Evolutionary conservation across 37 sponge, comb jelly and placozoan genomes (phyloP).

Genomic region (Geodia barretti): DNA sequence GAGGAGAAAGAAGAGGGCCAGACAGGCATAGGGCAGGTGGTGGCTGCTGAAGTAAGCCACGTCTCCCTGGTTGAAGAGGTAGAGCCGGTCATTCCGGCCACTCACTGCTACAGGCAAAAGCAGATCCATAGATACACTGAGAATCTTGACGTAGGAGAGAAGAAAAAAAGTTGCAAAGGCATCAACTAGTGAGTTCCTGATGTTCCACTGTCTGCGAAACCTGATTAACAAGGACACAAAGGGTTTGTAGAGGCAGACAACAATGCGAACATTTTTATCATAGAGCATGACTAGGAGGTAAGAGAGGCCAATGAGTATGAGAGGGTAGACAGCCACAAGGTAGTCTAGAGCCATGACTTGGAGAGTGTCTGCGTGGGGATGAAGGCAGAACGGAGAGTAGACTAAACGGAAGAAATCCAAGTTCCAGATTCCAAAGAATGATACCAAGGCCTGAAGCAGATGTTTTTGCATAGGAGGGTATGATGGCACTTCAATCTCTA

Average conservation of each 20-base stretch:
- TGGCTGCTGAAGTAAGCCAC: not conserved
- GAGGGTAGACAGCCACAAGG: not conserved
- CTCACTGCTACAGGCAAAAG: no score
- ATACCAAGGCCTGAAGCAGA: not conserved
- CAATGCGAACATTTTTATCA: not conserved
- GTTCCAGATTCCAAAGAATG: slow-evolving; percentile 5
- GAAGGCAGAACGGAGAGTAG: not conserved
- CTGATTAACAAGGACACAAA: not conserved
- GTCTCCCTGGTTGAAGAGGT: not conserved
- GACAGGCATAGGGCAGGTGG: not conserved
- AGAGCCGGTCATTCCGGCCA: no score
- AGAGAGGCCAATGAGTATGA: not conserved
- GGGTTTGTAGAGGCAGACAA: slow-evolving; percentile 2
- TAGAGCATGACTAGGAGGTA: not conserved
- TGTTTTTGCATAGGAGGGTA: not conserved
- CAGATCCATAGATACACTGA: not conserved
- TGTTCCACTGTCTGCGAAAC: not conserved
- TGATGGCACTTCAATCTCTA: not conserved
- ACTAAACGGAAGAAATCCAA: not conserved
- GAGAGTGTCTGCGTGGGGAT: not conserved
- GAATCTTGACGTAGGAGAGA: not conserved
- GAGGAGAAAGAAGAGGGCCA: not conserved
- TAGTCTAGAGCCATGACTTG: not conserved
- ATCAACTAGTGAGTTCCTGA: not conserved
- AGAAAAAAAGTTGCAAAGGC: slow-evolving; percentile 8